Evolutionary conservation across 2,797 vertebrate species (phyloP), one percentile per base, ranked within the genome.

Genomic region (Forpus xanthops): DNA sequence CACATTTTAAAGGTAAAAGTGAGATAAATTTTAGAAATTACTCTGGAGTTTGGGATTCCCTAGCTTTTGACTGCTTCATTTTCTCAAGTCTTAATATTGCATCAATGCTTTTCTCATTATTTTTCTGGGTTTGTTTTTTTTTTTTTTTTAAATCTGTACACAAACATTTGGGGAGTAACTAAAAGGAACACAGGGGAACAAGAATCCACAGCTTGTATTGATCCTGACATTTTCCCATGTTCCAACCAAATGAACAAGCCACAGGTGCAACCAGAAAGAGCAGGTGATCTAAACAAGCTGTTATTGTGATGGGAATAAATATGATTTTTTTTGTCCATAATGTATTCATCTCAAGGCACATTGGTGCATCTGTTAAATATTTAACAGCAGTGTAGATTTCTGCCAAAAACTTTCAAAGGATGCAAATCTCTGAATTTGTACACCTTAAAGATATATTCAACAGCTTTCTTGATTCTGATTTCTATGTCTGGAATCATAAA

Each of bases 271-370:
- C 55, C 93, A 96, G 94, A 80, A 97, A 85, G 80, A 97, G 62
- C 97, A 98, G 97, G 94, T 97, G 97, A 98, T 93, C 92, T 86
- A 97, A 97, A 97, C 96, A 97, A 97, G 97, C 95, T 95, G 94
- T 90, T 97, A 93, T 77, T 96, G 65, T 96, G 84, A 91, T 95
- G 94, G 87, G 96, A 97, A 96, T 97, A 93, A 94, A 81, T 81
- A 90, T 3, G 18, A 84, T 91, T 95, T 97, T 55, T 93, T 93
- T 96, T 96, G 89, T 94, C 92, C 82, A 60, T 98, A 96, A 96
- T 68, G 73, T 85, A 88, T 96, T 96, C 87, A 94, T 95, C 94
- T 95, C 92, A 97, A 96, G 95, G 93, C 76, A 89, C 84, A 89
- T 96, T 95, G 85, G 39, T 93, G 66, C 95, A 97, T 97, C 97